Evolutionary conservation across 2,113 vertebrate genomes (phyloP), one percentile per base, ranked within the genome.

Genomic region (Chaetorhynchus papuensis): DNA sequence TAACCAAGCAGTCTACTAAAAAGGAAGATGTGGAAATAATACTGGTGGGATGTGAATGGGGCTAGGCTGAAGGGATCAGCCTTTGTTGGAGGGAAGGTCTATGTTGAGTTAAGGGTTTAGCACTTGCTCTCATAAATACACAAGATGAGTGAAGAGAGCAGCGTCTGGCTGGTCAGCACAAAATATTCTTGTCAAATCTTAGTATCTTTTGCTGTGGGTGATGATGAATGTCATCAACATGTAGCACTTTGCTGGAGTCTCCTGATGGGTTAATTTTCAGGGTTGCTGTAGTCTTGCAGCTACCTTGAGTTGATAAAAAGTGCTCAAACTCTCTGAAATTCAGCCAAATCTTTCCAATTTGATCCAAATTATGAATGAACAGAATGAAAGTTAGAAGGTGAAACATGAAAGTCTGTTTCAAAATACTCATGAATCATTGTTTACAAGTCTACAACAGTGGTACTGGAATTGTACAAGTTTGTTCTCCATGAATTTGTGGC

Each of bases 11-110:
- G 71, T 57, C 75, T 61, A 5, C 56, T 89, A 23, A 72, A 79
- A 90, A 82, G 81, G 59, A 74, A 77, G 78, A 92, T 70, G n/a
- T 77, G 86, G 66, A 66, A 93, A 57, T 95, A 91, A 84, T 78
- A 21, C n/a, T 70, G 54, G 92, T 78, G 87, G 75, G n/a, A 7
- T 94, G 83, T 57, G 90, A 92, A n/a, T 87, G 53, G 76, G 63
- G 45, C 44, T 84, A 13, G 78, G 69, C 76, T 66, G 3, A 80
- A 83, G 63, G 5, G 50, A 81, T 63, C n/a, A 39, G 75, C 63
- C 59, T 70, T 61, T 68, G 39, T 57, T 56, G 78, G 45, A 83
- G 66, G 54, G n/a, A 76, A 50, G 4, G 11, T 24, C 64, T 53
- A 2, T 39, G 23, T 8, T 49, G 70, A 83, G 31, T 68, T 60